Conservation (phyloP, 2,113 vertebrate species). For the Passer montanus region DNA sequence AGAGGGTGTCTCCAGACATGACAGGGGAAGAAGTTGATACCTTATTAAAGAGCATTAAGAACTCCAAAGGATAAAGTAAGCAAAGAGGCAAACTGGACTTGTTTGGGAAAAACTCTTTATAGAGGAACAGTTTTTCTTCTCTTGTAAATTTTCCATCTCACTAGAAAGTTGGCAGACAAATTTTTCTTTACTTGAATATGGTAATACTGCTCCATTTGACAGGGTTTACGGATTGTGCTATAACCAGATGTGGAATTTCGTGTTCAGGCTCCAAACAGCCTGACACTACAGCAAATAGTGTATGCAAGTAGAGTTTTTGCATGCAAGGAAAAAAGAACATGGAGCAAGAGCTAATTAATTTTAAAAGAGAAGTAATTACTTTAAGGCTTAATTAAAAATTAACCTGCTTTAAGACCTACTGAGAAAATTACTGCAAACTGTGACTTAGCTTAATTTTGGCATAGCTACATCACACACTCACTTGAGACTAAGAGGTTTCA, state of each 20-base stretch:
- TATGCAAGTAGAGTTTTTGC: background rate
- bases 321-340: background rate
- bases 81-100: background rate
- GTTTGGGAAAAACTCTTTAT: background rate
- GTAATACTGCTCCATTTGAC: background rate
- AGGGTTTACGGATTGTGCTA: background rate
- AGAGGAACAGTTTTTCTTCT: background rate
- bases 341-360: background rate
- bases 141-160: background rate
- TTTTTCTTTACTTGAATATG: background rate
- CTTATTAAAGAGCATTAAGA: background rate
- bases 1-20: background rate
- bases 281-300: background rate
- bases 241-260: background rate
- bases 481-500: background rate
- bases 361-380: background rate
- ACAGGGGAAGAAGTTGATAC: background rate
- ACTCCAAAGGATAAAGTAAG: background rate
- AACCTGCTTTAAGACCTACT: background rate
- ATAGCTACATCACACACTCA: background rate
- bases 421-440: background rate
- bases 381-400: slow-evolving; percentile 24
- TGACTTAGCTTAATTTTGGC: background rate
- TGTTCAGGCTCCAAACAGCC: background rate
- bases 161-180: background rate